Conservation (phyloP, 2,797 vertebrate species). For the Euphonia xanthogaster region DNA sequence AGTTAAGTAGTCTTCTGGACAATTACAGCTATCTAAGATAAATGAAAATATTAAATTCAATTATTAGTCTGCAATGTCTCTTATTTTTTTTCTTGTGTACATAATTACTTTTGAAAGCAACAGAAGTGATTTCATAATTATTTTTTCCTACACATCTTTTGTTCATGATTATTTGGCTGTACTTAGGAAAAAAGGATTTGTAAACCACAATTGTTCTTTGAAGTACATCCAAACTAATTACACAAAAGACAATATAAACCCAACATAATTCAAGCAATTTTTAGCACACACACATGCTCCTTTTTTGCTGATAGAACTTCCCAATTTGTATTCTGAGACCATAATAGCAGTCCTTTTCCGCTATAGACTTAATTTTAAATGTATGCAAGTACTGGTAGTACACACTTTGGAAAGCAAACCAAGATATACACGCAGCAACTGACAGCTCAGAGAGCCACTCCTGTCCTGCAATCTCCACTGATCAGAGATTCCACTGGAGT, state of each 20-base stretch:
- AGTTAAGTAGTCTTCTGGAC: neutral
- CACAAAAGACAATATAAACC: neutral
- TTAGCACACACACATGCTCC: neutral
- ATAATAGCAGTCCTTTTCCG: neutral
- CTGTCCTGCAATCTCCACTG: neutral
- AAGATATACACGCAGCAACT: neutral
- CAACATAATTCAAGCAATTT: neutral
- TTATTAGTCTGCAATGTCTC: neutral
- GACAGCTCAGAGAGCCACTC: neutral
- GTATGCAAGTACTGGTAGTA: neutral
- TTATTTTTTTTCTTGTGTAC: neutral
- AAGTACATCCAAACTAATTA: constrained; percentile 65
- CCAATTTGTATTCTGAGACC: neutral
- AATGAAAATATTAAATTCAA: neutral
- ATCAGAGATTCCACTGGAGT: neutral
- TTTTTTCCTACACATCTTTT: neutral
- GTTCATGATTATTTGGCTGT: constrained; percentile 56
- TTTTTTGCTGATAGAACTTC: neutral
- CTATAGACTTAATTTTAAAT: neutral
- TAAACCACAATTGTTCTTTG: constrained; percentile 34
- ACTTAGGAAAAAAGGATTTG: constrained; percentile 13
- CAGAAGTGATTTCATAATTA: constrained; percentile 7
- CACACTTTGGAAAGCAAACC: neutral
- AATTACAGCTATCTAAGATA: neutral
- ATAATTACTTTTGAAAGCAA: constrained; percentile 34